A percentile compares a stretch with the other conserved stretches of the same genome.
phyloP scores from a whole-genome alignment of 2,888 invertebrate species.

The Neuroscelio doddi region DNA sequence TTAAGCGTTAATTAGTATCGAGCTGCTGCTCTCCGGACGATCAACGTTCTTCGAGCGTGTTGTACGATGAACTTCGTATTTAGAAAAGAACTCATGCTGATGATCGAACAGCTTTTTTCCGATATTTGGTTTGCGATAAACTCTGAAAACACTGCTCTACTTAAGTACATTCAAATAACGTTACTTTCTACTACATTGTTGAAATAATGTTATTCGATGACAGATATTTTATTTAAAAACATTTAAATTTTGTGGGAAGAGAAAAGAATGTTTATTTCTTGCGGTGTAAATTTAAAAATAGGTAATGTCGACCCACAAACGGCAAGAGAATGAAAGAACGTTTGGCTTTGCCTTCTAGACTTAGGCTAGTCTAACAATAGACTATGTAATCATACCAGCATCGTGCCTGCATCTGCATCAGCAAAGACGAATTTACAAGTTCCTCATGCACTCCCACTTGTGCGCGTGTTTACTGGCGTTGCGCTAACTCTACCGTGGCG shows the following conservation, averaged over 20 bases:
- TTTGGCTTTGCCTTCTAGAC: constrained; percentile 55
- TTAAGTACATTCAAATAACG: no score
- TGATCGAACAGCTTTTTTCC: not conserved
- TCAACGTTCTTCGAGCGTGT: constrained; percentile 27
- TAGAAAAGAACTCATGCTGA: constrained; percentile 7
- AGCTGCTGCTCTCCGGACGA: constrained; percentile 32
- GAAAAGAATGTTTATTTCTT: no score
- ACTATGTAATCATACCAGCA: constrained; percentile 32
- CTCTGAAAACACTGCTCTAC: no score
- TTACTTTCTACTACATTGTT: no score
- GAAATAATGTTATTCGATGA: no score
- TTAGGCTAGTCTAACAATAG: constrained; percentile 56
- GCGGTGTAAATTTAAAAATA: constrained; percentile 28
- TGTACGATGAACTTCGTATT: not conserved
- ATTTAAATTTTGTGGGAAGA: no score
- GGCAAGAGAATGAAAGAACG: constrained; percentile 51
- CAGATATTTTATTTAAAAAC: no score
- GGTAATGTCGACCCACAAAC: constrained; percentile 56
- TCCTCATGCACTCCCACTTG: constrained; percentile 39
- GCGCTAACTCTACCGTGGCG: constrained; percentile 39
- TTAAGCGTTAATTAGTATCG: constrained; percentile 48
- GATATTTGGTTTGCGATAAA: not conserved
- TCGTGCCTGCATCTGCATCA: constrained; percentile 18
- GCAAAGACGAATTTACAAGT: constrained; percentile 33
- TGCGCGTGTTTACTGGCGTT: constrained; percentile 38